Percentiles rank a stretch among this genome's conserved stretches.
phyloP scores from a whole-genome alignment of 2,113 vertebrate species.

The Leptodactylus fuscus region DNA sequence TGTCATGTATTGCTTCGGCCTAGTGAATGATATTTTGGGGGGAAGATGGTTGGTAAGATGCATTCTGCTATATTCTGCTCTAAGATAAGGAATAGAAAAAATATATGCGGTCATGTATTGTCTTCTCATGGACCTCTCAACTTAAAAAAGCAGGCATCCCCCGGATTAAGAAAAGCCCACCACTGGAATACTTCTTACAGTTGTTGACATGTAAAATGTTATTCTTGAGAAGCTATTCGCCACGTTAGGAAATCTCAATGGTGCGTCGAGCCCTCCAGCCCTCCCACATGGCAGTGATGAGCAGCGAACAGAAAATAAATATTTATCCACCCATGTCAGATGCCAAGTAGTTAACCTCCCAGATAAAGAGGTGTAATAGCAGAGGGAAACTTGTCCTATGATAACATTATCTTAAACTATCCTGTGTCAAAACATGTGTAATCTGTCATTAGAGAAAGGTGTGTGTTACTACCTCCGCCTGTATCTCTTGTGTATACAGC shows the following conservation, averaged over 20 bases:
- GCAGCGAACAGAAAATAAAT: constrained; percentile 51
- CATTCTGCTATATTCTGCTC: no score
- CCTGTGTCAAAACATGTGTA: constrained; percentile 52
- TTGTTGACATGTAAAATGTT: constrained; percentile 17
- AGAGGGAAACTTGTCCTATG: constrained; percentile 33
- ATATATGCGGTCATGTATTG: background rate
- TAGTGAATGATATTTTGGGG: no score
- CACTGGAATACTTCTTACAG: background rate
- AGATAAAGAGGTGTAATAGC: constrained; percentile 45
- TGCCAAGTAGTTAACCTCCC: constrained; percentile 46
- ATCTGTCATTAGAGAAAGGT: background rate
- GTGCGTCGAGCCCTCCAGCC: background rate
- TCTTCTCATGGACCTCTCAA: background rate
- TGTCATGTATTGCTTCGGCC: no score
- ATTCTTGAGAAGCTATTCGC: constrained; percentile 48
- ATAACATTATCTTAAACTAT: constrained; percentile 50
- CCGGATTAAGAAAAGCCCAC: background rate
- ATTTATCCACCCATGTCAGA: constrained; percentile 38
- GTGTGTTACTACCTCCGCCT: background rate
- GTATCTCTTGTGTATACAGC: background rate
- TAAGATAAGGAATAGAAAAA: background rate
- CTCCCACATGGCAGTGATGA: constrained; percentile 46
- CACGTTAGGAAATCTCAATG: constrained; percentile 30
- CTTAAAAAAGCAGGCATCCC: background rate
- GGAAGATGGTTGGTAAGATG: no score